phyloP scores from a whole-genome alignment of 2,888 invertebrate genomes.

The Patella ulyssiponensis region DNA sequence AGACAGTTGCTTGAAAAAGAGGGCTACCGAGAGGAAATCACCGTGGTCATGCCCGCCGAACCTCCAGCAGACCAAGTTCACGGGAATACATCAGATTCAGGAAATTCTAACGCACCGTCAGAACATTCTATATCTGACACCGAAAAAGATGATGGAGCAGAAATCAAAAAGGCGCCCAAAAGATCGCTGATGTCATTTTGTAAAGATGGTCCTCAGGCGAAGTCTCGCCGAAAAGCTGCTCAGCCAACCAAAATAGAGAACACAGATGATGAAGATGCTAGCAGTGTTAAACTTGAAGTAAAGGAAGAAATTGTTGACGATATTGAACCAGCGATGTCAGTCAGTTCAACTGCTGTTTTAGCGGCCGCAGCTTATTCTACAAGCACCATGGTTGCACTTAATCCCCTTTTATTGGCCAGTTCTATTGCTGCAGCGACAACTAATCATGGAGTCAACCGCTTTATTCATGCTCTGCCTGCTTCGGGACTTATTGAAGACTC shows the following conservation, averaged over 20 bases:
- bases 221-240: conserved; percentile 50
- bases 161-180: conserved; percentile 59
- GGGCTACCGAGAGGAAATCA: conserved; percentile 60
- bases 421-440: conserved; percentile 13
- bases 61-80: conserved; percentile 26
- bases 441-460: background rate
- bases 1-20: conserved; percentile 53
- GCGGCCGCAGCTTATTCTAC: conserved; percentile 38
- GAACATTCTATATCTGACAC: conserved; percentile 30
- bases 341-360: conserved; percentile 44
- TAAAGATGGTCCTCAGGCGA: conserved; percentile 35
- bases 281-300: conserved; percentile 11
- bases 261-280: conserved; percentile 9
- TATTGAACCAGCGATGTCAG: conserved; percentile 42
- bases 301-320: conserved; percentile 36
- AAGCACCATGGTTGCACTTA: conserved; percentile 31
- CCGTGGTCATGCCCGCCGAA: conserved; percentile 63
- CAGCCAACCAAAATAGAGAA: conserved; percentile 38
- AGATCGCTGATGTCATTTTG: conserved; percentile 47
- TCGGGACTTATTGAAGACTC: conserved; percentile 14
- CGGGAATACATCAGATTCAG: conserved; percentile 32
- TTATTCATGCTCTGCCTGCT: conserved; percentile 18
- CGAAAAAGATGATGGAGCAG: conserved; percentile 35
- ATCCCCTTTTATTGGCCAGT: conserved; percentile 36
- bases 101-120: conserved; percentile 42